Base-by-base conservation (phyloP, 2,888 invertebrate genomes). In the Lottia gigantea region DNA sequence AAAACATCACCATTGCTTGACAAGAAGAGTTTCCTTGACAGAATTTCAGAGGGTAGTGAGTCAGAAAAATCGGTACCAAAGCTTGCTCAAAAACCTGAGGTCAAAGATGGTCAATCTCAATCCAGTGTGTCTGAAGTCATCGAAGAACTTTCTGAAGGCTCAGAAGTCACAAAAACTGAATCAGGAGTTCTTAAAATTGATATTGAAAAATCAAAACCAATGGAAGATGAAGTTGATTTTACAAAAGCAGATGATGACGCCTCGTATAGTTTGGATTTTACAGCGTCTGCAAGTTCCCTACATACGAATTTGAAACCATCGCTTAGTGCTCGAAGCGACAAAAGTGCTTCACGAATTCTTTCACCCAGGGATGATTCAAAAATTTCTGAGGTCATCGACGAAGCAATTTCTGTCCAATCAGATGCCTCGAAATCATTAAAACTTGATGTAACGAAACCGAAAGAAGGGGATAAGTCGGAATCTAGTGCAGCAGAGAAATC, bases 11-110 rank as follows among this genome's bases (percentile, higher is more conserved):
- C 55, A 23, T 23, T 55, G 11, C 2, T 55, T 55, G 55, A 70
- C 65, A 72, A 73, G 31, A 66, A 70, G 8, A 15, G 70, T 1
- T 49, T 72, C 11, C 72, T 84, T 66, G 82, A 83, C 55, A 79
- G 78, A 23, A 83, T 84, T 31, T 83, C 82, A 1, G 84, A 84
- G 64, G 82, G 79, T 14, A 83, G 82, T 62, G 84, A 82, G 72
- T 77, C 80, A 2, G 73, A 74, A 46, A 67, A 64, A 19, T 71
- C 73, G 14, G 68, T 61, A 26, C 40, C 69, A 11, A 67, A 71
- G 14, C 40, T 11, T 1, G 19, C 26, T 14, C 46, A 25, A 8
- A 69, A 71, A 25, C 45, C 55, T 64, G 46, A 64, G 63, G 19
- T 25, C 66, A 62, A 62, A n/a, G 67, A 71, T 16, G 25, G 49